A percentile compares a stretch with the other conserved stretches of the same genome.
These are phyloP conservation scores for Folsomia candida DNA, from an alignment of 2,888 invertebrate genomes.

Conservation along the genomic window DNA sequence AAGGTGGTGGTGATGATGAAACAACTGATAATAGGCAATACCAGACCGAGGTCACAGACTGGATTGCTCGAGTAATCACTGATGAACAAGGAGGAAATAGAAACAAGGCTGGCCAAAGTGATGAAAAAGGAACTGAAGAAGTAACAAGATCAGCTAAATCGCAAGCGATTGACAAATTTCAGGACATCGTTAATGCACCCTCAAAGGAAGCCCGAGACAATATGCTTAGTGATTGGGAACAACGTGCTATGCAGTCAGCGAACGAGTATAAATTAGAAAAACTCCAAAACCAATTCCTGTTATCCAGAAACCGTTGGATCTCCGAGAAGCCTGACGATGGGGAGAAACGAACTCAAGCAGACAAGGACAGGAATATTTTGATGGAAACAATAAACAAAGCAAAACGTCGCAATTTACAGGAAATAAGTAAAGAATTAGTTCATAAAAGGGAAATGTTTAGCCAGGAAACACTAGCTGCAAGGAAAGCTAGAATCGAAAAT, in stretches of 20 bases:
- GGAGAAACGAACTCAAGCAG: neutral
- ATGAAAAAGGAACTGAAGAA: no score
- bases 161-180: neutral
- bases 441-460: neutral
- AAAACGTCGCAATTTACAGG: no score
- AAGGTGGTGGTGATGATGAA: no score
- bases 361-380: neutral
- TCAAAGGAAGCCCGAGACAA: neutral
- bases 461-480: neutral
- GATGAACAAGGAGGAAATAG: neutral
- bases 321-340: neutral
- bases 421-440: neutral
- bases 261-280: neutral
- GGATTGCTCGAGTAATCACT: neutral
- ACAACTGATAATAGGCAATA: no score
- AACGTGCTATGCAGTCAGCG: neutral
- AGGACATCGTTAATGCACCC: neutral
- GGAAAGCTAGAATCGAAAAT: neutral
- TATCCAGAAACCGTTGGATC: neutral
- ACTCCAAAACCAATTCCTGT: neutral
- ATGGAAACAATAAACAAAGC: neutral
- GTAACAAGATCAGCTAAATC: neutral
- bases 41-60: neutral
- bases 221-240: neutral
- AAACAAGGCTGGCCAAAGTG: neutral